Evolutionary conservation across 2,888 invertebrate species (phyloP), one percentile per base, ranked within the genome.

Genomic region (Lydus trimaculatus): DNA sequence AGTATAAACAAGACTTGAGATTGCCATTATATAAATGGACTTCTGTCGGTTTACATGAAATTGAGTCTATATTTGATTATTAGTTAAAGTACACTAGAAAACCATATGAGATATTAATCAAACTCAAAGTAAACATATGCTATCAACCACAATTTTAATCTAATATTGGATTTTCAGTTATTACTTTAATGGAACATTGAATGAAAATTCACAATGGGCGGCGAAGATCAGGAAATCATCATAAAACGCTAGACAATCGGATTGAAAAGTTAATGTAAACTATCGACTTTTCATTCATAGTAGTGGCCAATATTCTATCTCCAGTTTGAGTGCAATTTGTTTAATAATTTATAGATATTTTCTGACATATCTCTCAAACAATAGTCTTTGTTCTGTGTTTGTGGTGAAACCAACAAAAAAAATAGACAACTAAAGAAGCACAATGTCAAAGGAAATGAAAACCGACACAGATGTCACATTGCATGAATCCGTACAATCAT

Each of bases 11-110:
- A 20, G 5, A 48, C 48, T 48, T 20, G 20, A 20, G 20, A 48
- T 48, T 23, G 17, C 48, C 9, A 48, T 48, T 48, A 48, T 11
- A 20, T 48, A 20, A 48, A 48, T 48, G 20, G 48, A 48, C 20
- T 20, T 9, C 17, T 9, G 48, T 48, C 20, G 13, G 3, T 20
- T 20, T 23, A 48, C 7, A 48, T 20, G 8, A 11, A 48, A 20
- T 48, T 11, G 8, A 20, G 48, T 48, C 48, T 48, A 48, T 48
- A 48, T 48, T 48, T 48, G 48, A 48, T 48, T 48, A 48, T 48
- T 23, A 48, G 3, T 8, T 11, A 48, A 20, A 48, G 20, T 48
- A 48, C 7, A 20, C 9, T 48, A 7, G 48, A 20, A 20, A 20
- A 20, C 48, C 9, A 48, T 20, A 48, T 9, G 20, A 48, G 48